Conservation (phyloP, 2,888 invertebrate species). For the Sepiola atlantica region DNA sequence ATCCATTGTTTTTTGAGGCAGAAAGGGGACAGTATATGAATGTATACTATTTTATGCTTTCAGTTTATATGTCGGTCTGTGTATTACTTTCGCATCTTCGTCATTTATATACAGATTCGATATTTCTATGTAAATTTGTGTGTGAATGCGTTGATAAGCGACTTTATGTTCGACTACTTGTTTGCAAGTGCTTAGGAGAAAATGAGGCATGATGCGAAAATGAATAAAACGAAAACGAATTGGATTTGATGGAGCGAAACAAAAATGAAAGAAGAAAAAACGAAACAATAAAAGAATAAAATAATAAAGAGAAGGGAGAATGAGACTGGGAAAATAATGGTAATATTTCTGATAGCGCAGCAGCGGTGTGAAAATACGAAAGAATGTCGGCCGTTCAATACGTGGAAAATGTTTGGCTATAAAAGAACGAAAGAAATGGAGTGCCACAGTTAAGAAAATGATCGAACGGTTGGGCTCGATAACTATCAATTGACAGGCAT, state of each 20-base stretch:
- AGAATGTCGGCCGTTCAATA: background rate
- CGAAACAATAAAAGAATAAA: too few species aligned
- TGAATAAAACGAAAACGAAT: background rate
- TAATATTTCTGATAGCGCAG: background rate
- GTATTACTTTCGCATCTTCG: background rate
- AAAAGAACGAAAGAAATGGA: background rate
- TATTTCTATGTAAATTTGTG: background rate
- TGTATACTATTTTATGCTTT: background rate
- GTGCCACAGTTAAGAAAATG: background rate
- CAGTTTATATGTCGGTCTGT: background rate
- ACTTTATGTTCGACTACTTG: background rate
- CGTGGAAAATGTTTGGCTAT: background rate
- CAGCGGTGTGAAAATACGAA: constrained; percentile 18
- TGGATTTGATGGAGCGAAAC: constrained; percentile 13
- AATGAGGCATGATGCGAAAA: background rate
- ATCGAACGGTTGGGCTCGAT: background rate
- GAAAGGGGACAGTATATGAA: background rate
- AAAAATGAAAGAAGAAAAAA: background rate
- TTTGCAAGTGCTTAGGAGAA: background rate
- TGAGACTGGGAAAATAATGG: background rate
- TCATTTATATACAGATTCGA: too few species aligned
- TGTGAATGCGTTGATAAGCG: background rate
- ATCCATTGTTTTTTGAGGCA: background rate
- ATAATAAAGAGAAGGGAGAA: background rate
- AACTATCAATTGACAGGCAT: constrained; percentile 2